Base-by-base conservation (phyloP, 2,888 invertebrate genomes). In the Ctena decussata region DNA sequence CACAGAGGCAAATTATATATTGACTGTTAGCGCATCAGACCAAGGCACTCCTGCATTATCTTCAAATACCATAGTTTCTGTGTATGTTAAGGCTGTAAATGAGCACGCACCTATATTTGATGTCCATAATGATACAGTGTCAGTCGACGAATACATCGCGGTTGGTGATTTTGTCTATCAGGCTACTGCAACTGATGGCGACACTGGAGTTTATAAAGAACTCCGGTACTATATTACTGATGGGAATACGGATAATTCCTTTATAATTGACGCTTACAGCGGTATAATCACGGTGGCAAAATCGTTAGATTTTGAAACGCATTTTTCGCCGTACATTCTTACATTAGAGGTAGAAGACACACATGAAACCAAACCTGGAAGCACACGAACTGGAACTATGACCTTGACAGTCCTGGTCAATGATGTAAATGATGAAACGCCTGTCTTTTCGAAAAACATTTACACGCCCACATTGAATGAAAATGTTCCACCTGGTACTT, bases 271-370 rank as follows among this genome's bases (percentile, higher is more conserved):
- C 70, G 60, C 86, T 0, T 87, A 70, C 57, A 88, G 87, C 35
- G 94, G 94, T 6, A 84, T 91, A 32, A 80, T 94, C 5, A 84
- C 90, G 5, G 91, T 93, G 1, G 86, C 88, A 65, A 89, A 89
- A 18, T 35, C 69, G 0, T 87, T 95, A n/a, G 94, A 95, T 84
- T 93, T 91, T 46, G 94, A 95, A 77, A 88, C 86, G 8, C 37
- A 77, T 12, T 83, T 86, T 12, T 80, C 60, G 32, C 46, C 65
- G 1, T 93, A 91, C 81, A 84, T 44, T 11, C 80, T 93, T 0
- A 84, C 81, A 0, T 80, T 93, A 11, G 79, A 88, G 65, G 92
- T 92, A 0, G 82, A 84, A 49, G 93, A 92, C 72, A 91, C 91
- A 0, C 85, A 84, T 5, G 85, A 53, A 39, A 78, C 75, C 18